phyloP scores from a whole-genome alignment of 1,140 invertebrate genomes.

The Druon quercuslanigerum region DNA sequence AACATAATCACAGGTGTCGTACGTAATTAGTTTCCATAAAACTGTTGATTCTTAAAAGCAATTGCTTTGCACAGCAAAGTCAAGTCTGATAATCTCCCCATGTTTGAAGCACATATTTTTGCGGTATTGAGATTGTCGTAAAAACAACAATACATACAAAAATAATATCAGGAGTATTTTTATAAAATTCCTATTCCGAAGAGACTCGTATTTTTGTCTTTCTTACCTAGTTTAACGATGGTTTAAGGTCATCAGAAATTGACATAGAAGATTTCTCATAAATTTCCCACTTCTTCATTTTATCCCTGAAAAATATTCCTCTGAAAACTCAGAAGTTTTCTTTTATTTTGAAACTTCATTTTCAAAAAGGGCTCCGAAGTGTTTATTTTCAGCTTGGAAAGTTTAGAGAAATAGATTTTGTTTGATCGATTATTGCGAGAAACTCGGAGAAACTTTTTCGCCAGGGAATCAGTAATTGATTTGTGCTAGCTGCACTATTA shows the following conservation, averaged over 20 bases:
- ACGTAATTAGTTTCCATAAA: not conserved
- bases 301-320: too few relatives aligned
- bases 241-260: not conserved
- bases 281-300: not conserved
- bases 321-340: too few relatives aligned
- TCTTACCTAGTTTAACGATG: not conserved
- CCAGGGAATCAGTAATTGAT: not conserved
- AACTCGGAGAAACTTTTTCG: too few relatives aligned
- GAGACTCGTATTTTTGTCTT: not conserved
- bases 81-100: not conserved
- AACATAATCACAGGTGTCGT: not conserved
- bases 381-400: too few relatives aligned
- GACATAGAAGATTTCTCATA: not conserved
- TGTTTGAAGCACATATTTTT: not conserved
- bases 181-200: constrained; percentile 2
- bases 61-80: not conserved
- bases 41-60: not conserved
- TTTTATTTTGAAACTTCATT: too few relatives aligned
- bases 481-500: not conserved
- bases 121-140: constrained; percentile 13
- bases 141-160: constrained; percentile 13
- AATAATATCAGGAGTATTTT: constrained; percentile 25
- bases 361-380: too few relatives aligned
- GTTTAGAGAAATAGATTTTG: too few relatives aligned
- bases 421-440: too few relatives aligned